Evolutionary conservation across 1,140 invertebrate genomes (phyloP).

Genomic region (Coptotermes formosanus): DNA sequence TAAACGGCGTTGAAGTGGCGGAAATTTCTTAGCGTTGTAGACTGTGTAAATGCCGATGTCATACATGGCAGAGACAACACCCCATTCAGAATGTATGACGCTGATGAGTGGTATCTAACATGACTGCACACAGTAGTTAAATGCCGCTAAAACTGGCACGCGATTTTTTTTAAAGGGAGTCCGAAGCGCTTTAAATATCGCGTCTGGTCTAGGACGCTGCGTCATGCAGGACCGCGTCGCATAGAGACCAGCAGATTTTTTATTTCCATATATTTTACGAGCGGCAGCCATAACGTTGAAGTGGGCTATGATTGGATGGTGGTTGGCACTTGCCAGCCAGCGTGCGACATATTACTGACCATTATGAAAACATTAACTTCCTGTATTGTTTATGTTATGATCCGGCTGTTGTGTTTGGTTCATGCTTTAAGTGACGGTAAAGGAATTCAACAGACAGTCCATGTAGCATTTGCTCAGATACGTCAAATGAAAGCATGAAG

Average conservation of each 20-base stretch:
- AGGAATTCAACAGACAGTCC: too few species aligned
- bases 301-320: not conserved
- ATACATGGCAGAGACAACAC: not conserved
- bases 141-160: not conserved
- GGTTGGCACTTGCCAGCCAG: not conserved
- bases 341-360: not conserved
- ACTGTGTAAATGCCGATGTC: too few species aligned
- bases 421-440: too few species aligned
- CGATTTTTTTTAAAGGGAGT: not conserved
- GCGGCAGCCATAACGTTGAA: constrained; percentile 8
- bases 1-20: too few species aligned
- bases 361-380: not conserved
- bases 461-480: too few species aligned
- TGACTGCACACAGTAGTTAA: not conserved
- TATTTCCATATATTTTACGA: constrained; percentile 10
- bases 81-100: not conserved
- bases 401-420: not conserved
- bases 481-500: too few species aligned
- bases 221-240: not conserved
- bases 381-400: not conserved
- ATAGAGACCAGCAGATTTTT: not conserved
- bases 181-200: constrained; percentile 4
- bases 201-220: not conserved
- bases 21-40: too few species aligned
- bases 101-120: not conserved